Evolutionary conservation across 2,113 vertebrate genomes (phyloP), one percentile per base, ranked within the genome.

Genomic region (Lamprotornis superbus): DNA sequence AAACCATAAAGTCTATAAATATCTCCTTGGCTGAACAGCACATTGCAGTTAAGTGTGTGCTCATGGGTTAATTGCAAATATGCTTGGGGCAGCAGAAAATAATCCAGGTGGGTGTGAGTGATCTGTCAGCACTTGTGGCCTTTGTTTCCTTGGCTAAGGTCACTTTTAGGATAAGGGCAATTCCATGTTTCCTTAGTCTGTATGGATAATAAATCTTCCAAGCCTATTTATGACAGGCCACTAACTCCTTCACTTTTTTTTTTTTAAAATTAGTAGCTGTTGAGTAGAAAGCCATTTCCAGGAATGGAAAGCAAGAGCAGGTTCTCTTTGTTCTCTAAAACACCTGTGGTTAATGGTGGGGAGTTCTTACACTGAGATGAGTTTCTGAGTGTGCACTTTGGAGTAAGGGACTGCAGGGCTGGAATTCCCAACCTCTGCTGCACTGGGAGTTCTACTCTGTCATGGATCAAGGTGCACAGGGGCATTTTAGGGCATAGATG

Each of bases 221-320:
- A 50, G 49, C 31, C 35, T 71, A 2, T 49, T 82, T 90, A 23
- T 27, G 83, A 71, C 60, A 84, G 78, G 53, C 68, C 73, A 47
- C 37, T 68, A 68, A 64, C n/a, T 87, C 85, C 71, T 73, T 90
- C 60, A 83, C 35, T 79, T 53, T 44, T 37, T 21, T 28, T 20
- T 9, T 59, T 46, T 37, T 18, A 30, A 15, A 60, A 30, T 2
- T 15, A 21, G 5, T 30, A 47, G 23, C 27, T 87, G 63, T 25
- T 61, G 39, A 79, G 28, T n/a, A 64, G 59, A 80, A 94, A 82
- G 20, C 57, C 39, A 55, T 93, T 82, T 76, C 83, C 81, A 68
- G 52, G 88, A 70, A 60, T 40, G 42, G 83, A 79, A 86, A 78
- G 84, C 61, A 55, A 93, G 96, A 97, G 95, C 93, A 70, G 94